Base-by-base conservation (phyloP, 1,140 invertebrate species). In the Holcopasites calliopsidis region DNA sequence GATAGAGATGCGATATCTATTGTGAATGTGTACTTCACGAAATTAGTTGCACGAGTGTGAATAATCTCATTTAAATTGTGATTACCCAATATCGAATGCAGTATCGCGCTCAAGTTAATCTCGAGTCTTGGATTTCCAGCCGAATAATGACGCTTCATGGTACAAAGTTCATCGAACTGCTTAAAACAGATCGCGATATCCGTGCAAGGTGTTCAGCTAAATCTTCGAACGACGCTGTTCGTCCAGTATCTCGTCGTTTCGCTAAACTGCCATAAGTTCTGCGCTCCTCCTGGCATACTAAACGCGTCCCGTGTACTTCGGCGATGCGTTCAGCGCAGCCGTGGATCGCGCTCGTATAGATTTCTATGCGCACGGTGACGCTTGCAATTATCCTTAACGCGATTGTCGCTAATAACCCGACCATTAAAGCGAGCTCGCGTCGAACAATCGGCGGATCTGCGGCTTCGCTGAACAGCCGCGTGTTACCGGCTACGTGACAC, bases 131-230 rank as follows among this genome's bases (percentile, higher is more conserved):
- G n/a, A n/a, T n/a, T n/a, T n/a, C n/a, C n/a, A n/a, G n/a, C n/a
- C n/a, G n/a, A n/a, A n/a, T n/a, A n/a, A n/a, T n/a, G n/a, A n/a
- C n/a, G n/a, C n/a, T n/a, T n/a, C n/a, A n/a, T n/a, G n/a, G n/a
- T n/a, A n/a, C n/a, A n/a, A n/a, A n/a, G n/a, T n/a, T n/a, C 77
- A 72, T 84, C 84, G 71, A 83, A 77, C 57, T 61, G 58, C n/a
- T 70, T n/a, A n/a, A n/a, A n/a, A n/a, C n/a, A n/a, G n/a, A 47
- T n/a, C 52, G 55, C 13, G 61, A 58, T 71, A 64, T 65, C 65
- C 54, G 28, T 28, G 52, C 65, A 52, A 65, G 44, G 61, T 52
- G 8, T 31, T 52, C 35, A 52, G 77, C 50, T 73, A 76, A 74
- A 80, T 77, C 81, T 76, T 80, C 60, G 52, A 84, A 84, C 65